These are phyloP conservation scores for Porites australiensis DNA, from an alignment of 64 coral and sea anemone species.

Conservation along the genomic window DNA sequence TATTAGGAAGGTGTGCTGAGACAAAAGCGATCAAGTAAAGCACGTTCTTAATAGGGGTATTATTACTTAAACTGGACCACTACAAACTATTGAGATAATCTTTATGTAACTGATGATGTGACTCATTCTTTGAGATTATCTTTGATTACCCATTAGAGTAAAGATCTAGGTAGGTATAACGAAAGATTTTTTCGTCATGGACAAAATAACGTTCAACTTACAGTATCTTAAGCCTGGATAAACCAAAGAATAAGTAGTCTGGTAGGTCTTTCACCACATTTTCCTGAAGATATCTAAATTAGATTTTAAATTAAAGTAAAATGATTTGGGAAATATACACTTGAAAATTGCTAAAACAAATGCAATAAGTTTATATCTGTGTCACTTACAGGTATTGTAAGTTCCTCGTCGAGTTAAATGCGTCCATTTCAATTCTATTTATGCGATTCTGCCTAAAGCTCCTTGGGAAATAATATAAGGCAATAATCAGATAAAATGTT, in stretches of 20 bases:
- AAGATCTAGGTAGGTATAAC: background rate
- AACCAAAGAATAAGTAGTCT: background rate
- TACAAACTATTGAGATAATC: too few species aligned
- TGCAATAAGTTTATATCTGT: background rate
- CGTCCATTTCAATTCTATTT: conserved; percentile 11
- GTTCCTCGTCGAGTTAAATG: background rate
- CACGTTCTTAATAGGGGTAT: too few species aligned
- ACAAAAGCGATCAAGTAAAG: too few species aligned
- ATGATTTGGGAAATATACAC: too few species aligned
- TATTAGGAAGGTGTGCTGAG: too few species aligned
- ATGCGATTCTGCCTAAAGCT: conserved; percentile 28
- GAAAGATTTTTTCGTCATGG: background rate
- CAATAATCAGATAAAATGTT: too few species aligned
- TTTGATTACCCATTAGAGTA: background rate
- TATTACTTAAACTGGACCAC: too few species aligned
- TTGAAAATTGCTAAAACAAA: too few species aligned
- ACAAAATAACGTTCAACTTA: background rate
- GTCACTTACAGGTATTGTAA: conserved; percentile 1
- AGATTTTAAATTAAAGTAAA: background rate
- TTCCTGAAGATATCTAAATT: conserved; percentile 13
- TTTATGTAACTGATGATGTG: too few species aligned
- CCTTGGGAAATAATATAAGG: background rate
- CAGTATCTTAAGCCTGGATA: conserved; percentile 33
- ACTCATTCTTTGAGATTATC: too few species aligned
- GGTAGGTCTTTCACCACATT: background rate